A percentile compares a stretch with the other conserved stretches of the same genome.
phyloP scores from a whole-genome alignment of 1,140 invertebrate species.

The Trichogramma pretiosum region DNA sequence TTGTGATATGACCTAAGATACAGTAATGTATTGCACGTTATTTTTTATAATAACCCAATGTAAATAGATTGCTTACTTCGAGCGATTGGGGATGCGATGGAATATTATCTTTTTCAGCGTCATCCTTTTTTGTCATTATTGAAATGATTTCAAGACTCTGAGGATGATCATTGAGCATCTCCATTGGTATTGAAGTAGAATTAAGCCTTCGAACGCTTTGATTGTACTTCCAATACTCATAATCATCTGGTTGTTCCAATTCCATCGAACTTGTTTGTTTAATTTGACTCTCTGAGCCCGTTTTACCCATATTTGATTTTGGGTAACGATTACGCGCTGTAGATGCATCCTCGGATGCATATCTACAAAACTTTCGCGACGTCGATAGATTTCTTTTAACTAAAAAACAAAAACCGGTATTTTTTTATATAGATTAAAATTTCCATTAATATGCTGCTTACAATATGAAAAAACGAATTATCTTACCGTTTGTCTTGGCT shows the following conservation, averaged over 20 bases:
- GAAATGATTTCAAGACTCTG: constrained; percentile 43
- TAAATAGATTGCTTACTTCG: too few species aligned
- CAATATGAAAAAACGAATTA: too few species aligned
- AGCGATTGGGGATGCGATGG: constrained; percentile 42
- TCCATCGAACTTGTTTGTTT: constrained; percentile 42
- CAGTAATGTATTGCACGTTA: not conserved
- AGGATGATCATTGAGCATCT: constrained; percentile 36
- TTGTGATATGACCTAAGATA: constrained; percentile 36
- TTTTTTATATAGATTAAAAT: too few species aligned
- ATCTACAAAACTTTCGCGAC: constrained; percentile 31
- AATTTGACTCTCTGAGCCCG: constrained; percentile 42
- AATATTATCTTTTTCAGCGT: constrained; percentile 41
- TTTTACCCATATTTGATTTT: constrained; percentile 39
- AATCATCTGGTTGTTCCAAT: constrained; percentile 36
- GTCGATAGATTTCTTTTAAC: constrained; percentile 25
- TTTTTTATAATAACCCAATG: not conserved
- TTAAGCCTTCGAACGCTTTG: constrained; percentile 34
- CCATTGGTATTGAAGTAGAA: constrained; percentile 37
- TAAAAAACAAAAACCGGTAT: too few species aligned
- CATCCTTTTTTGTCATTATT: constrained; percentile 40
- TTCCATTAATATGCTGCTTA: too few species aligned
- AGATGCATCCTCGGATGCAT: constrained; percentile 39
- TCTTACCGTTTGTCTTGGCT: constrained; percentile 31
- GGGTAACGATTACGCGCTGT: constrained; percentile 35
- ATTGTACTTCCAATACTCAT: constrained; percentile 39